These are phyloP conservation scores for Cromileptes altivelis DNA, from an alignment of 2,113 vertebrate genomes.

Conservation along the genomic window DNA sequence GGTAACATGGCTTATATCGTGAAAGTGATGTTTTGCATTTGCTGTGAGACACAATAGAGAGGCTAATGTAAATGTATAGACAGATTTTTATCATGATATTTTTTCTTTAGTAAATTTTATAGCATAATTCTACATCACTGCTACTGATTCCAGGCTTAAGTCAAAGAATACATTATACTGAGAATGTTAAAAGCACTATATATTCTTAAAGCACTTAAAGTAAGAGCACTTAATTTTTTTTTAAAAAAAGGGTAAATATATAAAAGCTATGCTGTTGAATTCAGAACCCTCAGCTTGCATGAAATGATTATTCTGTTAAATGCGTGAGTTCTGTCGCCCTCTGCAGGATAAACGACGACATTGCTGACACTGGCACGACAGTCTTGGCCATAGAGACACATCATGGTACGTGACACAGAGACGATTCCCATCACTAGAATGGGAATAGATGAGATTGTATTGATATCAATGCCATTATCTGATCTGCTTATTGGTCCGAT, in stretches of 20 bases:
- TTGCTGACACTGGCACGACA: slow-evolving; percentile 85
- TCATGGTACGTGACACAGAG: slow-evolving; percentile 69
- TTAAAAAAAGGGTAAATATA: neutral
- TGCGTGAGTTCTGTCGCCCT: slow-evolving; percentile 71
- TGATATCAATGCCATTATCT: no score
- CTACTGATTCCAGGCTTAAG: neutral
- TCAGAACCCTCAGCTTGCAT: neutral
- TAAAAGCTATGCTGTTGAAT: neutral
- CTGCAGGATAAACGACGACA: slow-evolving; percentile 89
- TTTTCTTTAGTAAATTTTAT: neutral
- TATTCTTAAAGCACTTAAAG: neutral
- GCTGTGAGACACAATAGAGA: slow-evolving; percentile 3
- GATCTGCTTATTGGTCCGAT: no score
- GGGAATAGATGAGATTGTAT: no score
- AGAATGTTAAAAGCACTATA: neutral
- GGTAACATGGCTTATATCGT: slow-evolving; percentile 79
- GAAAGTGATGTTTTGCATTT: neutral
- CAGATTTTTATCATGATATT: neutral
- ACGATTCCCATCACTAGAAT: neutral
- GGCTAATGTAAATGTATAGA: neutral
- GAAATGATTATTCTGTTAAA: neutral
- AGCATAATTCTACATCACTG: neutral
- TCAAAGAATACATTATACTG: neutral
- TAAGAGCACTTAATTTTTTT: neutral
- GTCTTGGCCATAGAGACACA: slow-evolving; percentile 91